phyloP scores from a whole-genome alignment of 2,113 vertebrate species.

The Trichomycterus rosablanca region DNA sequence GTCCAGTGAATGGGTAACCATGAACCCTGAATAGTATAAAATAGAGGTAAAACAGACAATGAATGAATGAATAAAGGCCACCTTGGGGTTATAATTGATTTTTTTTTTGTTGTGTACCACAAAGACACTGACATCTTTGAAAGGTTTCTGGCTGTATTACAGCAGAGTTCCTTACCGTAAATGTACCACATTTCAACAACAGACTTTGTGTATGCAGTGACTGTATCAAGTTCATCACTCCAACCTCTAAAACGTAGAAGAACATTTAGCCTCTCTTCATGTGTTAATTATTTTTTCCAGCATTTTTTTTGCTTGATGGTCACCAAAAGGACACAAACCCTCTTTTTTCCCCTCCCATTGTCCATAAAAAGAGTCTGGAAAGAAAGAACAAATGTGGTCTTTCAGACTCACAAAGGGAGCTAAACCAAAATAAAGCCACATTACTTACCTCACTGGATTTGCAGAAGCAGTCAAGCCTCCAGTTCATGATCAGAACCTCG shows the following conservation, averaged over 20 bases:
- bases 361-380: conserved; percentile 15
- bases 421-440: conserved; percentile 38
- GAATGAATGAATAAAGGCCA: too few species aligned
- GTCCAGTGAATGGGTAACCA: too few species aligned
- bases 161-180: not conserved
- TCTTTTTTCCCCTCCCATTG: conserved; percentile 14
- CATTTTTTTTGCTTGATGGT: conserved; percentile 23
- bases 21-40: too few species aligned
- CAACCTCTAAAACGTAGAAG: conserved; percentile 5
- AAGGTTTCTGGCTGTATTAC: not conserved
- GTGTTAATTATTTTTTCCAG: conserved; percentile 19
- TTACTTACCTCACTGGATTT: conserved; percentile 40
- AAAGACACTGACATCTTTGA: too few species aligned
- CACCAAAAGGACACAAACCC: conserved; percentile 26
- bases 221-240: not conserved
- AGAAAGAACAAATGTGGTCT: conserved; percentile 34
- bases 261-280: conserved; percentile 7
- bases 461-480: conserved; percentile 20
- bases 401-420: conserved; percentile 42
- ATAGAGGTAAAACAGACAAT: too few species aligned
- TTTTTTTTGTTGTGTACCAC: too few species aligned
- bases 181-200: conserved; percentile 1
- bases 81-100: too few species aligned
- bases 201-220: not conserved
- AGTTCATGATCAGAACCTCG: conserved; percentile 33